Conservation (phyloP, 2,888 invertebrate species). For the Mimachlamys varia region DNA sequence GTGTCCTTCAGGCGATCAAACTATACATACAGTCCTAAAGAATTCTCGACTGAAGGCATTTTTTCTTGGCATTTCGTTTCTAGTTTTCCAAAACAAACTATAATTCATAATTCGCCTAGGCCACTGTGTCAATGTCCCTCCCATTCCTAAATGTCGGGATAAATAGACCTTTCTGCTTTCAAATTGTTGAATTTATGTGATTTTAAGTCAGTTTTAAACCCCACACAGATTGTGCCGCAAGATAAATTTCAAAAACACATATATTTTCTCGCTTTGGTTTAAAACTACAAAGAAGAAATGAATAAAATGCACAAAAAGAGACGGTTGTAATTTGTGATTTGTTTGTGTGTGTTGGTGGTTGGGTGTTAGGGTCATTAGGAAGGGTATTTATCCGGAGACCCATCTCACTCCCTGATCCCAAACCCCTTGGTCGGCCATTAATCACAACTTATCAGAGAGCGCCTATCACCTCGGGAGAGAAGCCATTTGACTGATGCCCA, state of each 20-base stretch:
- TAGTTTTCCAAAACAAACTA: not conserved
- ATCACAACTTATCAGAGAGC: constrained; percentile 29
- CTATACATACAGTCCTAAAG: not conserved
- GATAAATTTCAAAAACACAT: constrained; percentile 34
- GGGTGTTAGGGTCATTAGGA: constrained; percentile 29
- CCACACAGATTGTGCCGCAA: constrained; percentile 1
- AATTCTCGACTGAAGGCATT: not conserved
- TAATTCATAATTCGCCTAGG: not conserved
- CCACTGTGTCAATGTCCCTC: not conserved
- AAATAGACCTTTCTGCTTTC: not conserved
- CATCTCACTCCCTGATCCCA: constrained; percentile 19
- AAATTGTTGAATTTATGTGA: constrained; percentile 26
- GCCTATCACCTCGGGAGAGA: not conserved
- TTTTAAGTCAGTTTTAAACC: constrained; percentile 13
- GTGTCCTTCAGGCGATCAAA: not conserved
- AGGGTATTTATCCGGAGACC: constrained; percentile 14
- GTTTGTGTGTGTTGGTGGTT: constrained; percentile 19
- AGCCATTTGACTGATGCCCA: constrained; percentile 34
- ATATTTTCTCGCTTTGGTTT: not conserved
- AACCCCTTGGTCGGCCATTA: constrained; percentile 2
- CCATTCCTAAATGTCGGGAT: not conserved
- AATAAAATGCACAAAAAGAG: not conserved
- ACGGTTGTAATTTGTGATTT: constrained; percentile 10
- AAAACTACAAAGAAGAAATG: not conserved
- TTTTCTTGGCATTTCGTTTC: not conserved